These are phyloP conservation scores for Callyntrura sp. DNA, from an alignment of 2,888 invertebrate genomes.

Conservation along the genomic window DNA sequence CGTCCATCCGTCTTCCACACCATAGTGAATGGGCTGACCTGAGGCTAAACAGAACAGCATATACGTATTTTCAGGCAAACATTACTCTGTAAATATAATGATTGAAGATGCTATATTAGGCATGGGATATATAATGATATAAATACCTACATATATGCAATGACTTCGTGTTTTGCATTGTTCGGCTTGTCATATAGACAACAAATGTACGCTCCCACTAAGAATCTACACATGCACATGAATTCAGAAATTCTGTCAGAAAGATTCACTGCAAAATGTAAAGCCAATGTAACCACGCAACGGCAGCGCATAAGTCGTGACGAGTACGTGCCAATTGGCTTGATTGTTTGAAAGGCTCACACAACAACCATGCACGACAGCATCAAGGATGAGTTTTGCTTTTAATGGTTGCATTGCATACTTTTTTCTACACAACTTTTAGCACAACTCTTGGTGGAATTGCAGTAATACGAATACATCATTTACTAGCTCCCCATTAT, in stretches of 20 bases:
- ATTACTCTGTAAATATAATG: too few species aligned
- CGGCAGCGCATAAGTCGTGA: too few species aligned
- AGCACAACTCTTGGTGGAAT: neutral
- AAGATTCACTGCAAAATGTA: neutral
- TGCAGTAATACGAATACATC: neutral
- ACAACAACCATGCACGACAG: neutral
- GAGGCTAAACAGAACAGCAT: neutral
- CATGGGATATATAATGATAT: too few species aligned
- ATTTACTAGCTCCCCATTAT: neutral
- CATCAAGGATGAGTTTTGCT: slow-evolving; percentile 41
- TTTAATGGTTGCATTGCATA: slow-evolving; percentile 21
- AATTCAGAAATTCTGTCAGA: neutral
- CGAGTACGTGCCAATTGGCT: too few species aligned
- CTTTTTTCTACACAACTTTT: neutral
- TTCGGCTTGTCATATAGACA: neutral
- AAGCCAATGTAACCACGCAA: neutral
- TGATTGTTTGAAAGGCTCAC: too few species aligned
- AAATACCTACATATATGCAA: too few species aligned
- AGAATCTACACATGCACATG: too few species aligned
- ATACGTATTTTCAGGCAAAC: too few species aligned
- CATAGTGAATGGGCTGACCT: neutral
- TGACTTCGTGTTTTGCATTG: slow-evolving; percentile 21
- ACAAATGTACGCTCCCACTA: neutral
- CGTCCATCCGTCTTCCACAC: neutral
- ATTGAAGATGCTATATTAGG: too few species aligned